Evolutionary conservation across 2,113 vertebrate species (phyloP).

Genomic region (Psilopsiagon aymara): DNA sequence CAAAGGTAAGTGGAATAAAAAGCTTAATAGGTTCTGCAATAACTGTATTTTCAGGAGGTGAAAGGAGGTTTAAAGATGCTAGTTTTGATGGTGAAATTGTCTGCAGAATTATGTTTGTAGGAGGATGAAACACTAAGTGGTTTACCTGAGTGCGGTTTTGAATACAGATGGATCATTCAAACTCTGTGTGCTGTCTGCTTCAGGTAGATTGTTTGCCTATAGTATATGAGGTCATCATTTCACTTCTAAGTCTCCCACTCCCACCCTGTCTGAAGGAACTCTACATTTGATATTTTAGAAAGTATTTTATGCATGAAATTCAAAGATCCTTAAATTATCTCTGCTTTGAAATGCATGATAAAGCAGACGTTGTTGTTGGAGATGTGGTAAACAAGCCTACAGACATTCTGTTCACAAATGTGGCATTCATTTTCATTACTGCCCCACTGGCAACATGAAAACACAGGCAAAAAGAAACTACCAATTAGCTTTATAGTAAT

Average conservation of each 20-base stretch:
- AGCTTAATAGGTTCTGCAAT: conserved; percentile 27
- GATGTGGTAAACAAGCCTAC: conserved; percentile 74
- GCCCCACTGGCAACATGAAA: conserved; percentile 71
- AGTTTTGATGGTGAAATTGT: conserved; percentile 22
- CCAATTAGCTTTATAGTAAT: conserved; percentile 56
- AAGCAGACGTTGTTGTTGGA: conserved; percentile 76
- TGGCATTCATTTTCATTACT: conserved; percentile 70
- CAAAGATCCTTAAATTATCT: conserved; percentile 67
- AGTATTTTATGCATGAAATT: conserved; percentile 63
- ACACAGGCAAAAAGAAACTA: conserved; percentile 55
- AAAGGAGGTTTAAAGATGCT: background rate
- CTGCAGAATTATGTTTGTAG: conserved; percentile 11
- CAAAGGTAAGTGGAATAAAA: conserved; percentile 77
- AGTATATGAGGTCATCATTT: background rate
- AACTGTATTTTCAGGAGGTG: background rate
- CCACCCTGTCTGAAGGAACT: conserved; percentile 51
- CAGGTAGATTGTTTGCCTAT: conserved; percentile 28
- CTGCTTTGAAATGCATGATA: conserved; percentile 68
- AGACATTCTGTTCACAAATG: conserved; percentile 74
- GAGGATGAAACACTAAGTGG: background rate
- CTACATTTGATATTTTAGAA: conserved; percentile 31
- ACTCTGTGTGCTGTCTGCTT: background rate
- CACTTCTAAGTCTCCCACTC: conserved; percentile 47
- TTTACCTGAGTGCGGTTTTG: background rate
- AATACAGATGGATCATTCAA: conserved; percentile 24